A percentile compares a stretch with the other conserved stretches of the same genome.
These are phyloP conservation scores for Serripes groenlandicus DNA, from an alignment of 2,888 invertebrate species.

Conservation along the genomic window DNA sequence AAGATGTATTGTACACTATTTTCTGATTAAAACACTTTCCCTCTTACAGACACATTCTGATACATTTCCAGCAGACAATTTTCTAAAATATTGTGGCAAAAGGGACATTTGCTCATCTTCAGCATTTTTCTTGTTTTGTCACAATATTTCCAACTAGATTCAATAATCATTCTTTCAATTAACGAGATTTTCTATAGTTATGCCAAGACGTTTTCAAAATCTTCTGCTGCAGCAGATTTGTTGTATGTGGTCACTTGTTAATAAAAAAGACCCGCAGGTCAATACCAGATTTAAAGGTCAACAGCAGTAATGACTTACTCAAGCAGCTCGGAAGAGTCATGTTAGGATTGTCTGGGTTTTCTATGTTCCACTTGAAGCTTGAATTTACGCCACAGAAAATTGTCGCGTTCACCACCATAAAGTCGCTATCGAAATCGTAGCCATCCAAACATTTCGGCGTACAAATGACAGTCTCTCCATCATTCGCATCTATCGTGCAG, in stretches of 20 bases:
- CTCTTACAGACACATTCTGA: no score
- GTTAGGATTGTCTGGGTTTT: constrained; percentile 37
- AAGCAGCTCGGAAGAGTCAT: constrained; percentile 39
- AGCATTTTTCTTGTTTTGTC: not conserved
- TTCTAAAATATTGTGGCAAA: not conserved
- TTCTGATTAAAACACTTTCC: no score
- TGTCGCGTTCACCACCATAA: constrained; percentile 17
- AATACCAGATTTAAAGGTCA: no score
- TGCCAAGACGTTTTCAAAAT: no score
- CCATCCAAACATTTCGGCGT: constrained; percentile 35
- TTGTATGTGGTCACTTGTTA: no score
- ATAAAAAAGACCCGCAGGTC: no score
- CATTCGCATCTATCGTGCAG: constrained; percentile 19
- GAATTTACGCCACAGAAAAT: constrained; percentile 51
- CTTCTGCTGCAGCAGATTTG: no score
- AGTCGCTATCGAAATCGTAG: constrained; percentile 42
- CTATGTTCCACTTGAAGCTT: constrained; percentile 53
- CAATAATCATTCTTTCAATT: no score
- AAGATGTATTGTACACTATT: no score
- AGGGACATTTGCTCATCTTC: not conserved
- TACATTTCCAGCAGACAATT: no score
- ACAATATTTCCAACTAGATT: not conserved
- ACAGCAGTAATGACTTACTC: no score
- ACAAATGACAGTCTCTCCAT: constrained; percentile 33
- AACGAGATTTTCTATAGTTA: no score